Evolutionary conservation across 1,140 invertebrate species (phyloP).

Genomic region (Rhagoletis pomonella): DNA sequence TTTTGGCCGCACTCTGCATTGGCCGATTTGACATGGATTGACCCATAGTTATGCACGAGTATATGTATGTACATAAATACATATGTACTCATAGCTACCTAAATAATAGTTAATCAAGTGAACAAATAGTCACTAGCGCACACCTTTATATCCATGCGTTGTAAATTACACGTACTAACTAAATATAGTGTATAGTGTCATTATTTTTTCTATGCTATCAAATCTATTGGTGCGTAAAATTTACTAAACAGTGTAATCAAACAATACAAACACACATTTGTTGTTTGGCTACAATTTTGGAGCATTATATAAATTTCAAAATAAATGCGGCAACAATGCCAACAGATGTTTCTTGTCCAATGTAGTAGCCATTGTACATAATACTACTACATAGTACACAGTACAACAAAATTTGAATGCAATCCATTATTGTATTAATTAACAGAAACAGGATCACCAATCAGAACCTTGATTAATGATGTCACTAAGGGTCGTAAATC

Average conservation of each 20-base stretch:
- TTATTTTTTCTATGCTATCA: not conserved
- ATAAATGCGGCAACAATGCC: slow-evolving; percentile 49
- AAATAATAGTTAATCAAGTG: slow-evolving; percentile 11
- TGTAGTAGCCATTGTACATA: slow-evolving; percentile 27
- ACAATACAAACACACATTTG: slow-evolving; percentile 26
- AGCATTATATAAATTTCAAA: slow-evolving; percentile 50
- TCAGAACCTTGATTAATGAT: slow-evolving; percentile 75
- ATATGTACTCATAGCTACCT: not conserved
- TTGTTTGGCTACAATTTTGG: not conserved
- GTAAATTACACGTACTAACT: slow-evolving; percentile 26
- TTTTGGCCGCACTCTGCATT: too few species aligned
- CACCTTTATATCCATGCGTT: slow-evolving; percentile 20
- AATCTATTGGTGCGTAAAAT: slow-evolving; percentile 47
- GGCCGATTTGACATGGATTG: too few species aligned
- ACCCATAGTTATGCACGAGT: not conserved
- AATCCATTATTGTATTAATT: slow-evolving; percentile 75
- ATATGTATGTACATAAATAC: not conserved
- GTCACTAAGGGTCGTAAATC: slow-evolving; percentile 74
- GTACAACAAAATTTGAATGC: slow-evolving; percentile 57
- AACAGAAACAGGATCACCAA: slow-evolving; percentile 75
- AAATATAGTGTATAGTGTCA: not conserved
- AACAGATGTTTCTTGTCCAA: slow-evolving; percentile 48
- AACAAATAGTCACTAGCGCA: slow-evolving; percentile 27
- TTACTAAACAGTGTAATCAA: slow-evolving; percentile 46
- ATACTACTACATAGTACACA: not conserved